Percentiles rank a stretch among this genome's conserved stretches.
Conservation (phyloP, 2,113 vertebrate genomes). For the Equus quagga region DNA sequence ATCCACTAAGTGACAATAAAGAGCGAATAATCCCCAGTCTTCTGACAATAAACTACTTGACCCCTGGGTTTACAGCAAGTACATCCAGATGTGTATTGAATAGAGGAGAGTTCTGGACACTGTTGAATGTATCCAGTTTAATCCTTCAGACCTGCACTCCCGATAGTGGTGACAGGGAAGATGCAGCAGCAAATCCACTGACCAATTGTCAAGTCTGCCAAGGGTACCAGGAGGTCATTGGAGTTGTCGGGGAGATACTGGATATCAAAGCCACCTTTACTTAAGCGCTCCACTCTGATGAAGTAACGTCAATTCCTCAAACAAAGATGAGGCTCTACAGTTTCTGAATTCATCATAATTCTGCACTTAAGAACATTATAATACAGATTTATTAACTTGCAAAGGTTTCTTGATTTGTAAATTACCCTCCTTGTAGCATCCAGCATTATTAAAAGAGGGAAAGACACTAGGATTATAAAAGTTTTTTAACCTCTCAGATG, state of each 20-base stretch:
- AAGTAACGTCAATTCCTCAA: neutral
- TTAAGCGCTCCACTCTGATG: neutral
- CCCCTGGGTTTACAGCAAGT: neutral
- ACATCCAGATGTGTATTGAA: neutral
- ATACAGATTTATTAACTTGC: neutral
- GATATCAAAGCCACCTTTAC: neutral
- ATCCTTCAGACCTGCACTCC: neutral
- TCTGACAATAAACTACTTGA: neutral
- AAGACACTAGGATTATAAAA: neutral
- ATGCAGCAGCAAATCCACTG: neutral
- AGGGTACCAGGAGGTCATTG: neutral
- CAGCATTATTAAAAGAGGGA: neutral
- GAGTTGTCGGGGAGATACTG: neutral
- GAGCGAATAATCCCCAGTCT: neutral
- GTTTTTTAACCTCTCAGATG: neutral
- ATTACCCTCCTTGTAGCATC: neutral
- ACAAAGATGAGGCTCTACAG: neutral
- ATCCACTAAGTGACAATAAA: fast-evolving
- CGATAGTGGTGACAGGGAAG: neutral
- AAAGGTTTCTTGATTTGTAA: neutral
- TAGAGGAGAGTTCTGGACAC: neutral
- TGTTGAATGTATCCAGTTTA: neutral
- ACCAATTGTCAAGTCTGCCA: neutral
- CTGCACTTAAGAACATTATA: neutral
- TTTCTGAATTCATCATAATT: neutral